phyloP scores from a whole-genome alignment of 1,140 invertebrate species.

The Drosophila fuyamai region DNA sequence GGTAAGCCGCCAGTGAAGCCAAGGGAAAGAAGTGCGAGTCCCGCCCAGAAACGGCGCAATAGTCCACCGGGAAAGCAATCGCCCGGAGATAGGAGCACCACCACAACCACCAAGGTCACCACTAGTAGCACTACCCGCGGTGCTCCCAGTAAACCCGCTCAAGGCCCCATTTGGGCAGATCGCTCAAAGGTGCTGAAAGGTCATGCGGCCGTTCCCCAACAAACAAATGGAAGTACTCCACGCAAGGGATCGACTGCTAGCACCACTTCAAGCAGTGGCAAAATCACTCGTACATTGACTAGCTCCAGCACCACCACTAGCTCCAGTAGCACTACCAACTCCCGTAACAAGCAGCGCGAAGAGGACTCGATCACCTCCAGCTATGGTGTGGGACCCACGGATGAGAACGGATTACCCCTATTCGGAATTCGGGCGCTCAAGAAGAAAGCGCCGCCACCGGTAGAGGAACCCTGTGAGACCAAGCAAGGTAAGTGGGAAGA shows the following conservation, averaged over 20 bases:
- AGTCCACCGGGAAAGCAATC: slow-evolving; percentile 41
- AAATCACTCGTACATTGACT: slow-evolving; percentile 45
- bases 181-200: slow-evolving; percentile 85
- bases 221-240: slow-evolving; percentile 20
- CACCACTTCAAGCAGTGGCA: slow-evolving; percentile 48
- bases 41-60: slow-evolving; percentile 39
- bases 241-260: slow-evolving; percentile 51
- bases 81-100: slow-evolving; percentile 5
- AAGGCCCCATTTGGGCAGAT: slow-evolving; percentile 86
- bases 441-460: slow-evolving; percentile 86
- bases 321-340: slow-evolving; percentile 84
- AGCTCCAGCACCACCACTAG: slow-evolving; percentile 42
- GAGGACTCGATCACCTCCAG: slow-evolving; percentile 89
- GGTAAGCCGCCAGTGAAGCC: slow-evolving; percentile 73
- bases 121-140: slow-evolving; percentile 29
- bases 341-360: slow-evolving; percentile 72
- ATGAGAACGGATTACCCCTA: slow-evolving; percentile 90
- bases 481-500: slow-evolving; percentile 84
- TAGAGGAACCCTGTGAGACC: slow-evolving; percentile 76
- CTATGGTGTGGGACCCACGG: slow-evolving; percentile 92
- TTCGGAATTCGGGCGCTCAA: slow-evolving; percentile 91
- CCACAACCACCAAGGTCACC: slow-evolving; percentile 32
- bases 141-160: slow-evolving; percentile 63
- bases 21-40: slow-evolving; percentile 70
- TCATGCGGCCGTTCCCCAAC: slow-evolving; percentile 16